Percentiles rank a stretch among this genome's conserved stretches.
These are phyloP conservation scores for Eidolon dupreanum DNA, from an alignment of 2,797 vertebrate species.

Conservation along the genomic window DNA sequence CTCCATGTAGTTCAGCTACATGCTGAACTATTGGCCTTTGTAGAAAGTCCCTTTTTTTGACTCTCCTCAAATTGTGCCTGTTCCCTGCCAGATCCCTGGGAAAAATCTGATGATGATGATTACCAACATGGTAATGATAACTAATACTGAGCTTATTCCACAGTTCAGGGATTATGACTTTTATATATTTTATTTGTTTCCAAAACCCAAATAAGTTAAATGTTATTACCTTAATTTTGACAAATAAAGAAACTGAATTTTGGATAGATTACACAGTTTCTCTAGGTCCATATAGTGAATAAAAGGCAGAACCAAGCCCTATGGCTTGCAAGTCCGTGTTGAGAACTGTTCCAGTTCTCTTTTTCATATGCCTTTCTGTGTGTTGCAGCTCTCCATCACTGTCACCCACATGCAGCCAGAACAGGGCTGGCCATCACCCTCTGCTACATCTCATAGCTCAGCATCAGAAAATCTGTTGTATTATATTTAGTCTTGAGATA, in stretches of 20 bases:
- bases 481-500: background rate
- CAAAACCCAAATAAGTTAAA: background rate
- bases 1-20: background rate
- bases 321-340: background rate
- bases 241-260: background rate
- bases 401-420: background rate
- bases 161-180: background rate
- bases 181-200: background rate
- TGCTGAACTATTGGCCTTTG: background rate
- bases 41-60: background rate
- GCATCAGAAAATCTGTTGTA: background rate
- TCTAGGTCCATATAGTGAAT: background rate
- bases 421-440: background rate
- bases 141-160: background rate
- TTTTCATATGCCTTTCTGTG: background rate
- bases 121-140: background rate
- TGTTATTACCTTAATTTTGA: background rate
- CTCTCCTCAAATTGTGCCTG: background rate
- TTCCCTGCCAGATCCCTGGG: background rate
- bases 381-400: fast-evolving
- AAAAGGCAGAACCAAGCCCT: background rate
- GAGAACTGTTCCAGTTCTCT: background rate
- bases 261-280: background rate
- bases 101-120: background rate
- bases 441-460: too few relatives aligned